Evolutionary conservation across 2,113 vertebrate species (phyloP), one percentile per base, ranked within the genome.

Genomic region (Daphoenositta chrysoptera): DNA sequence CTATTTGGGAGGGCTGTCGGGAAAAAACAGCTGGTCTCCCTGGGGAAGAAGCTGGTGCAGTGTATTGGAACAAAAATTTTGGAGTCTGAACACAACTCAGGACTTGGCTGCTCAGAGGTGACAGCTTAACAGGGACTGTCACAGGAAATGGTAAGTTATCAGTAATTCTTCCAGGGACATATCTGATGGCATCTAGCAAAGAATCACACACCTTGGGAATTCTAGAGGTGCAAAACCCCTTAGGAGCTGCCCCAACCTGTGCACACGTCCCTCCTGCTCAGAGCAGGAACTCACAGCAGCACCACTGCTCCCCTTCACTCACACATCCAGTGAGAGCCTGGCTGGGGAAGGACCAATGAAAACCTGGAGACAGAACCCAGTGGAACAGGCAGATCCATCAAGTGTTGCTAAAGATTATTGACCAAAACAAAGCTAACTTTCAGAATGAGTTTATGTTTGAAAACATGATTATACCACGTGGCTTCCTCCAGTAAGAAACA

Each of bases 181-280:
- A 65, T 42, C 35, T 88, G 30, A 56, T 5, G 24, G 24, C 42
- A 70, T 26, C 70, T 47, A 78, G n/a, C 16, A 75, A 85, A 85
- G 56, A 83, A 51, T 58, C 31, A 15, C 1, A 28, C 2, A 5
- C 44, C 6, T 77, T 65, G 35, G 37, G 50, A 73, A n/a, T 60
- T 51, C 60, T 23, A 12, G 0, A 5, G 30, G 15, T 56, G 35
- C 15, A 56, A 79, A 75, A 61, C 7, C 5, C 33, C 37, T 40
- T 26, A 27, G 9, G 22, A 64, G 19, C n/a, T 4, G 1, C 11
- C 27, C 30, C 50, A 69, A 7, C 8, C 15, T 23, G 44, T 6
- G 23, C 28, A 54, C 1, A 5, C 1, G 0, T 57, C 8, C 30
- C 26, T 31, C 23, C 23, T 30, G 57, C 53, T 44, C 51, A 40